Evolutionary conservation across 2,797 vertebrate species (phyloP).

Genomic region (Leptoclinus maculatus): DNA sequence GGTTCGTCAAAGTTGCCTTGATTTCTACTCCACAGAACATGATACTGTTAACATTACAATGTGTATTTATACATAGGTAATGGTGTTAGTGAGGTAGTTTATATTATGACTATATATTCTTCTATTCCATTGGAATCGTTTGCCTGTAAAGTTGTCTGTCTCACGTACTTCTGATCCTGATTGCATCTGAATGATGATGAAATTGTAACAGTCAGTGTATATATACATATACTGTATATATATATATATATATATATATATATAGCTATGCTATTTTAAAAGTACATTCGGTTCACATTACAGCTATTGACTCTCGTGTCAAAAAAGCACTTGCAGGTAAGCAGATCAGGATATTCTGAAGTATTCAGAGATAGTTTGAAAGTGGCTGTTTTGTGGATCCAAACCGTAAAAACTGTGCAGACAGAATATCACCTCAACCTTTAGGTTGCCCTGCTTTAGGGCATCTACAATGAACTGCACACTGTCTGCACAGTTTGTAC

Average conservation of each 20-base stretch:
- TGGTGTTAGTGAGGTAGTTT: not conserved
- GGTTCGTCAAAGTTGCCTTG: no score
- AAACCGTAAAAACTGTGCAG: slow-evolving; percentile 17
- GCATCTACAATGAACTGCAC: slow-evolving; percentile 8
- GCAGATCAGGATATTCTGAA: slow-evolving; percentile 24
- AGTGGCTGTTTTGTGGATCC: slow-evolving; percentile 32
- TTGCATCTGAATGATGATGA: slow-evolving; percentile 16
- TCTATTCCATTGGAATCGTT: not conserved
- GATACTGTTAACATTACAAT: not conserved
- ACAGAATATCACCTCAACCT: slow-evolving; percentile 49
- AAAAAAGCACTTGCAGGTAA: slow-evolving; percentile 26
- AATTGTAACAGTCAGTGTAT: slow-evolving; percentile 10
- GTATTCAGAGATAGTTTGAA: slow-evolving; percentile 36
- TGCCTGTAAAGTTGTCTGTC: not conserved
- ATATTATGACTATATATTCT: not conserved
- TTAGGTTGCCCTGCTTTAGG: slow-evolving; percentile 23
- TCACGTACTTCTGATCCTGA: slow-evolving; percentile 3
- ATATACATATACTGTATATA: no score
- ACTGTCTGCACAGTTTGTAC: slow-evolving; percentile 41
- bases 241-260: not conserved
- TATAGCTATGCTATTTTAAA: slow-evolving; percentile 14
- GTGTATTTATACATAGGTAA: not conserved
- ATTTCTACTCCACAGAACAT: not conserved
- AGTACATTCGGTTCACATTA: slow-evolving; percentile 22
- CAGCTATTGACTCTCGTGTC: slow-evolving; percentile 25